phyloP scores from a whole-genome alignment of 2,888 invertebrate species.

The Himalopsyche tibetana region DNA sequence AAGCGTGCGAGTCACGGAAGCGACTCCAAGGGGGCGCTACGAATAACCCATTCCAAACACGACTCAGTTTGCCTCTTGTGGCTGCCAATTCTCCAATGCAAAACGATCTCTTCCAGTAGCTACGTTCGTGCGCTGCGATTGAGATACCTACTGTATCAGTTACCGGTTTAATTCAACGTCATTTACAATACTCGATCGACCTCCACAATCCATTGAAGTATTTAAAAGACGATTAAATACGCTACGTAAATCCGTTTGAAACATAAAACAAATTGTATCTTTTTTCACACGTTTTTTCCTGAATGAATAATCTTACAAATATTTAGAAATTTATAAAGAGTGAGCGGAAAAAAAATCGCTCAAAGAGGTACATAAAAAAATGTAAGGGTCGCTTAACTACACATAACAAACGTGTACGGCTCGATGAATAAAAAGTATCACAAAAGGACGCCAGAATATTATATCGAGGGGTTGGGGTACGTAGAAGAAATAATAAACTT shows the following conservation, averaged over 20 bases:
- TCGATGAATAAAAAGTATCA: neutral
- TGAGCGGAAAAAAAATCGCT: neutral
- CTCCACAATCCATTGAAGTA: too few relatives aligned
- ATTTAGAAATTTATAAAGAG: neutral
- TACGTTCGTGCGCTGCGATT: neutral
- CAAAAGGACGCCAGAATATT: neutral
- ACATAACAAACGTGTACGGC: constrained; percentile 1
- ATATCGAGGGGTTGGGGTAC: constrained; percentile 12
- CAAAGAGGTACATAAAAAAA: neutral
- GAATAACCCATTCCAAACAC: constrained; percentile 23
- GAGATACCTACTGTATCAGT: neutral
- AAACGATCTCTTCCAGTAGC: neutral
- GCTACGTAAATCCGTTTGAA: too few relatives aligned
- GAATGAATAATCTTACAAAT: neutral
- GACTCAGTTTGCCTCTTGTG: neutral
- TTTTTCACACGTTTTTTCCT: too few relatives aligned
- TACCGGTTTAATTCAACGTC: neutral
- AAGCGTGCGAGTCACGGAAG: constrained; percentile 51
- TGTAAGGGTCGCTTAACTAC: neutral
- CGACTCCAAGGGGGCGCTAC: constrained; percentile 32
- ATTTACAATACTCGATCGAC: neutral
- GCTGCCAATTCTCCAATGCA: constrained; percentile 38
- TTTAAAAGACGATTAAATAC: too few relatives aligned
- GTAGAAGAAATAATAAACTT: constrained; percentile 2
- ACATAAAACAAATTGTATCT: too few relatives aligned